Percentiles rank a stretch among this genome's conserved stretches.
Evolutionary conservation across 2,888 invertebrate genomes (phyloP).

Genomic region (Oxytorus armatus): DNA sequence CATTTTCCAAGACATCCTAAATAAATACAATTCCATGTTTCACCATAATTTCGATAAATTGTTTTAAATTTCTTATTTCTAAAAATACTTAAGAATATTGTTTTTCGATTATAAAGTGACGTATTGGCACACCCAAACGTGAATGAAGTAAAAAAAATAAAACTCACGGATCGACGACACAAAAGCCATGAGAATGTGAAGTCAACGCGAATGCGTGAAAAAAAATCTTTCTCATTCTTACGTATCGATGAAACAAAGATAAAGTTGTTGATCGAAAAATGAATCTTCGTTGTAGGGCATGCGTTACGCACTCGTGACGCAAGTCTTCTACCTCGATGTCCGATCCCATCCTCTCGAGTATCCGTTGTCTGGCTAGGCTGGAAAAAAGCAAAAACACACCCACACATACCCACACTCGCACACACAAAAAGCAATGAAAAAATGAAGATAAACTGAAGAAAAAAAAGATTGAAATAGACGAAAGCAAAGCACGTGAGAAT

Average conservation of each 20-base stretch:
- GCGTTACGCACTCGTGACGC: conserved; percentile 35
- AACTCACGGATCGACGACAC: too few relatives aligned
- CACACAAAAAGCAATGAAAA: conserved; percentile 10
- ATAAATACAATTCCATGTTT: too few relatives aligned
- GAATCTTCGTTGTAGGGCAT: conserved; percentile 41
- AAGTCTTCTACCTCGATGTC: conserved; percentile 30
- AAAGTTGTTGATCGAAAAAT: conserved; percentile 46
- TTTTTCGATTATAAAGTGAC: neutral
- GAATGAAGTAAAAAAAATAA: neutral
- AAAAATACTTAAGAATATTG: neutral
- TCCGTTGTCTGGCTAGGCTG: conserved; percentile 2
- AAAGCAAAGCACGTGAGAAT: conserved; percentile 45
- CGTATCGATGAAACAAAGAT: conserved; percentile 42
- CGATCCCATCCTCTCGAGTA: neutral
- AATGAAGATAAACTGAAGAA: conserved; percentile 12
- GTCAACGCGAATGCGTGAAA: conserved; percentile 6
- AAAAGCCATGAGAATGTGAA: neutral
- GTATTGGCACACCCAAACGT: neutral
- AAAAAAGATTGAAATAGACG: conserved; percentile 6
- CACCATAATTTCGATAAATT: too few relatives aligned
- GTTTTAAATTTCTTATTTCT: too few relatives aligned
- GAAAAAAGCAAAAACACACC: neutral
- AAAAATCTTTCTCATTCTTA: conserved; percentile 51
- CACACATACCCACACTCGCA: neutral
- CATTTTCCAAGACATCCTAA: too few relatives aligned